A percentile compares a stretch with the other conserved stretches of the same genome.
phyloP scores from a whole-genome alignment of 2,797 vertebrate genomes.

The Pseudochirops cupreus region DNA sequence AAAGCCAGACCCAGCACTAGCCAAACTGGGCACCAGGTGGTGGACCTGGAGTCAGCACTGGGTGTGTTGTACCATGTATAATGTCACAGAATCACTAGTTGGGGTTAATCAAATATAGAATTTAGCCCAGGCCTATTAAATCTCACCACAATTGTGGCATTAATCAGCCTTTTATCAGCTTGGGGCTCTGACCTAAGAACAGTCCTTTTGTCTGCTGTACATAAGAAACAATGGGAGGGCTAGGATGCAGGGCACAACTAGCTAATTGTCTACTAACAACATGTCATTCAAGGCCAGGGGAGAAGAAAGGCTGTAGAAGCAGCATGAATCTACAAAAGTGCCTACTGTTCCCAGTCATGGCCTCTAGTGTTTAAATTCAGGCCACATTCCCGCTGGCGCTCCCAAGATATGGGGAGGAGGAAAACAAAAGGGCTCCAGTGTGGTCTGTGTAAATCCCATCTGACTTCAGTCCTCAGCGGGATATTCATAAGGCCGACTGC shows the following conservation, averaged over 20 bases:
- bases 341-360: conserved; percentile 83
- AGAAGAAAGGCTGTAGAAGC: conserved; percentile 85
- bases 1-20: conserved; percentile 11
- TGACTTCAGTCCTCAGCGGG: conserved; percentile 70
- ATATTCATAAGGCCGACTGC: conserved; percentile 78
- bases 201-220: conserved; percentile 72
- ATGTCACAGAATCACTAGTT: conserved; percentile 76
- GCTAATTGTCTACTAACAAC: conserved; percentile 93
- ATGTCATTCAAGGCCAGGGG: conserved; percentile 86
- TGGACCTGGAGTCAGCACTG: conserved; percentile 11
- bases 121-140: conserved; percentile 71
- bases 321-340: conserved; percentile 89
- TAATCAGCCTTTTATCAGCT: conserved; percentile 79
- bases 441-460: conserved; percentile 76
- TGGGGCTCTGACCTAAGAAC: conserved; percentile 80
- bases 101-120: conserved; percentile 73
- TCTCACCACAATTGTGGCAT: conserved; percentile 78
- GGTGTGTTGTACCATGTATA: conserved; percentile 51
- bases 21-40: conserved; percentile 28
- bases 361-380: conserved; percentile 85
- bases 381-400: conserved; percentile 82
- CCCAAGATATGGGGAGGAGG: conserved; percentile 81
- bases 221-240: conserved; percentile 88
- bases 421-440: conserved; percentile 81
- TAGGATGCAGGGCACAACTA: conserved; percentile 90